A percentile compares a stretch with the other conserved stretches of the same genome.
phyloP scores from a whole-genome alignment of 2,797 vertebrate genomes.

The Pantherophis alleghaniensis region DNA sequence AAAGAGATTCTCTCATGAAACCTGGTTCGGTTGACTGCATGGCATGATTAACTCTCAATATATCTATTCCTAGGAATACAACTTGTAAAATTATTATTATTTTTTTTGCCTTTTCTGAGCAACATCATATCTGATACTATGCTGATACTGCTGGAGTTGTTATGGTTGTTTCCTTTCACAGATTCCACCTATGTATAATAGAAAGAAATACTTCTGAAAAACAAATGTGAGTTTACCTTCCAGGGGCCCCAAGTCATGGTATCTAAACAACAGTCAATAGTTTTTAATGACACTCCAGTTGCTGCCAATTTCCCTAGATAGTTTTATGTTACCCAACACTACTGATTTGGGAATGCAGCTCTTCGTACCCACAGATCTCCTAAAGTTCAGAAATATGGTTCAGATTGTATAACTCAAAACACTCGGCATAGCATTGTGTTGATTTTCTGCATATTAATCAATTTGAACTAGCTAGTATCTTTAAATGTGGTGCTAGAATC shows the following conservation, averaged over 20 bases:
- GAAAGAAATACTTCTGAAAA: neutral
- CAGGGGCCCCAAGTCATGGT: neutral
- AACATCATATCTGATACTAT: neutral
- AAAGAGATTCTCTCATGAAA: neutral
- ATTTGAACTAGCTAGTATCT: slow-evolving; percentile 35
- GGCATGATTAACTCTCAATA: neutral
- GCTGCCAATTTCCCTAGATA: neutral
- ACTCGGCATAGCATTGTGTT: neutral
- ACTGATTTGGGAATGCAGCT: neutral
- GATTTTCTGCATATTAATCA: neutral
- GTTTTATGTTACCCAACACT: neutral
- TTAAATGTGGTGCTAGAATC: slow-evolving; percentile 44
- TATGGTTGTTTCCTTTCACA: neutral
- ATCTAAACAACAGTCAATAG: neutral
- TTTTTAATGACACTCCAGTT: neutral
- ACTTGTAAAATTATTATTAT: neutral
- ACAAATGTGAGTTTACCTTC: neutral
- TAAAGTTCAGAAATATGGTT: neutral
- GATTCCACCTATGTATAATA: slow-evolving; percentile 17
- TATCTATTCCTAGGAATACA: neutral
- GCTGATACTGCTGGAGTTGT: neutral
- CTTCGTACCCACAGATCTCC: neutral
- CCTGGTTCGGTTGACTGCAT: neutral
- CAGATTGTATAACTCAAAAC: neutral
- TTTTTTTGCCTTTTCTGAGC: neutral